Evolutionary conservation across 2,888 invertebrate genomes (phyloP), one percentile per base, ranked within the genome.

Genomic region (Cerastoderma edule): DNA sequence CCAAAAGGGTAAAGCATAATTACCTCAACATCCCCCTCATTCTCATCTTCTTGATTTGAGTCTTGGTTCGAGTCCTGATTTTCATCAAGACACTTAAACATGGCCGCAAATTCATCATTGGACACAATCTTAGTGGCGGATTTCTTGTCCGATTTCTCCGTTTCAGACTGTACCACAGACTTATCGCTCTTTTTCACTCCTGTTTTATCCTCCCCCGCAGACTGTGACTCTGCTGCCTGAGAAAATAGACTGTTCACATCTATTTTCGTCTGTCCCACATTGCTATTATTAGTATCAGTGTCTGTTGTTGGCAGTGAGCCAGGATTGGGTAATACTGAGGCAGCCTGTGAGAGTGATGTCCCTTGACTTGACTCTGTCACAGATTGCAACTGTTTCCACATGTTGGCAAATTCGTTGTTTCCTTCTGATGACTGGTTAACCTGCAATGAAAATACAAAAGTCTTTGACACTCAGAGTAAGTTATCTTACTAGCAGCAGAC

Each of bases 311-410:
- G 44, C 8, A 13, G 50, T 13, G 50, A 50, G 50, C 68, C 67
- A 44, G 83, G 77, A 39, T 68, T 84, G 33, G 83, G 83, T 57
- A 87, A 71, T 13, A 84, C 84, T 33, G 83, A 71, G n/a, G 86
- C 86, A 48, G 88, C 86, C n/a, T 83, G 74, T 60, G 80, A 74
- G 46, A 85, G 82, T 64, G 86, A 84, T 35, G 73, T 57, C 57
- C 78, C 83, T 48, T 75, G 67, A 39, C 33, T 46, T 30, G 60
- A 27, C 27, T 70, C 72, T 48, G 24, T 35, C 4, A 33, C 60
- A 3, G 60, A 70, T 70, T 88, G 84, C 30, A 90, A 70, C 32
- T 88, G 83, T 71, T 87, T 88, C 90, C 90, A 90, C 82, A 89
- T 88, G 70, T 84, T 85, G 56, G 85, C 87, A 84, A 90, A 90